Evolutionary conservation across 2,113 vertebrate species (phyloP).

Genomic region (Actenoides lindsayi): DNA sequence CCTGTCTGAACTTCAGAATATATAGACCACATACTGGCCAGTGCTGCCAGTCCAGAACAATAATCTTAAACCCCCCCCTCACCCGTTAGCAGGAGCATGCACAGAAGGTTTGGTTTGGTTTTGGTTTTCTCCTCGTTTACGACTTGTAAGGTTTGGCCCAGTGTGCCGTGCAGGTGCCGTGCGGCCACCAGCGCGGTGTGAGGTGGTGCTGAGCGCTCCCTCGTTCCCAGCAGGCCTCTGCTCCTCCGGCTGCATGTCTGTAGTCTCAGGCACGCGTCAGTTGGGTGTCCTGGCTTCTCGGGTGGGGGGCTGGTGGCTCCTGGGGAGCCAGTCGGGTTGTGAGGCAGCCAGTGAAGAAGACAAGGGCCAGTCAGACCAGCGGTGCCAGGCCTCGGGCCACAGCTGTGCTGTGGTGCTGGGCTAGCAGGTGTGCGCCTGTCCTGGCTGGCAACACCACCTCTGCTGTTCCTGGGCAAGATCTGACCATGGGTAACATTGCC

Average conservation of each 20-base stretch:
- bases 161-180: accelerated
- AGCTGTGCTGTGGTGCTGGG: background rate
- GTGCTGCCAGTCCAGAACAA: background rate
- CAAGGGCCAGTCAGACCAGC: accelerated
- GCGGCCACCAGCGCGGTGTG: too few species aligned
- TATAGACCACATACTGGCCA: accelerated
- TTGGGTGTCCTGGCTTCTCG: accelerated
- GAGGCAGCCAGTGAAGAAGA: background rate
- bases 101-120: background rate
- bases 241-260: background rate
- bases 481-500: accelerated
- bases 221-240: accelerated
- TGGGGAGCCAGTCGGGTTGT: accelerated
- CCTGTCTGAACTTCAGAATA: background rate
- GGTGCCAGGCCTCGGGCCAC: accelerated
- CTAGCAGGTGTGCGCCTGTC: background rate
- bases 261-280: accelerated
- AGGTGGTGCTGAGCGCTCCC: accelerated
- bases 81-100: accelerated
- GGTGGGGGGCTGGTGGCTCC: accelerated
- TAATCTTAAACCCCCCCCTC: accelerated
- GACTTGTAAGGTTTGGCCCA: background rate
- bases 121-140: background rate
- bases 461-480: background rate
- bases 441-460: accelerated